Conservation (phyloP, 2,113 vertebrate species). For the Eolophus roseicapilla region DNA sequence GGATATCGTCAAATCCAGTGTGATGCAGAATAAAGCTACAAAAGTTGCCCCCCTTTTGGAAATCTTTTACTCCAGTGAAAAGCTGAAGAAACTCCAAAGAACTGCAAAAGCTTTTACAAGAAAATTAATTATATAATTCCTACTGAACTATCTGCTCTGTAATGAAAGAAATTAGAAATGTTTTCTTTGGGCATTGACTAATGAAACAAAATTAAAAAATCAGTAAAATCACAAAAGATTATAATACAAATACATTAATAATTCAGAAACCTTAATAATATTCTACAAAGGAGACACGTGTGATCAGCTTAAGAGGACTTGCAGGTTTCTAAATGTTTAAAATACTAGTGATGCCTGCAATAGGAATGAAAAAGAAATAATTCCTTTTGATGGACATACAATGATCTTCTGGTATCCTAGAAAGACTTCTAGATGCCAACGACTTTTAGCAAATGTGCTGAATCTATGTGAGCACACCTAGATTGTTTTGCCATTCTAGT, state of each 20-base stretch:
- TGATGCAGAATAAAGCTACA: neutral
- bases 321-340: neutral
- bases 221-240: neutral
- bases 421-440: neutral
- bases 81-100: neutral
- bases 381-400: neutral
- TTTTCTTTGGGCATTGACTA: neutral
- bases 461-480: neutral
- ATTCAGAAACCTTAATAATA: neutral
- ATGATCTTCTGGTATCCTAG: neutral
- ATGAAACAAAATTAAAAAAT: neutral
- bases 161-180: slow-evolving; percentile 9
- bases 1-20: neutral
- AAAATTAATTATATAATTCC: neutral
- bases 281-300: neutral
- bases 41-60: neutral
- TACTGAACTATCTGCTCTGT: neutral
- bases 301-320: neutral
- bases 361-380: neutral
- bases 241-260: neutral
- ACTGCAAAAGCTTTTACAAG: neutral
- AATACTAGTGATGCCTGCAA: neutral
- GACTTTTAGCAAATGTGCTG: neutral
- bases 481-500: neutral
- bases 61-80: neutral